Percentiles rank a stretch among this genome's conserved stretches.
Evolutionary conservation across 2,888 invertebrate species (phyloP).

Genomic region (Caenorhabditis zanzibari): DNA sequence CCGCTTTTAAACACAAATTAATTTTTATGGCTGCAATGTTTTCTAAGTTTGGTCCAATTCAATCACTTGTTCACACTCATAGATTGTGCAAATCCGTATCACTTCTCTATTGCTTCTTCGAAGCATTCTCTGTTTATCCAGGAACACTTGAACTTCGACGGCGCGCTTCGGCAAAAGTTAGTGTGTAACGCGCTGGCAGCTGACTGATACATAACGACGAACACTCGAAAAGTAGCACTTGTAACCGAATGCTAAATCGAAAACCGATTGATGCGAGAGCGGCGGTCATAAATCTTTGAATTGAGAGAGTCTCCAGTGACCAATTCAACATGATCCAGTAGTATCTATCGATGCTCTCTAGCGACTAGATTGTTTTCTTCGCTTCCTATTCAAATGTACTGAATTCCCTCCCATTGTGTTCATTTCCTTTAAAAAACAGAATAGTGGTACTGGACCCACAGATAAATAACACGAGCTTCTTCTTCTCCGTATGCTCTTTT

Average conservation of each 20-base stretch:
- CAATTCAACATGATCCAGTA: conserved; percentile 37
- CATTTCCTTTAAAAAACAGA: conserved; percentile 19
- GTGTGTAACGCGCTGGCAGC: conserved; percentile 54
- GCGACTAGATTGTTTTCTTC: conserved; percentile 32
- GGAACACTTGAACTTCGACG: conserved; percentile 57
- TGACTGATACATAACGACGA: conserved; percentile 51
- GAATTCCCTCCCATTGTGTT: conserved; percentile 34
- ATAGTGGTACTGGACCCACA: conserved; percentile 17
- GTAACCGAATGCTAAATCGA: conserved; percentile 51
- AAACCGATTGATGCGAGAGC: conserved; percentile 30
- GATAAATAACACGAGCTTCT: conserved; percentile 50
- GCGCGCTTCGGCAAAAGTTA: conserved; percentile 27
- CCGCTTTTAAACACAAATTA: too few species aligned
- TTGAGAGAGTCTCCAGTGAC: conserved; percentile 46
- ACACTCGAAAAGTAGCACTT: conserved; percentile 57
- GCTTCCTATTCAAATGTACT: conserved; percentile 22
- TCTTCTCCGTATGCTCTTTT: conserved; percentile 23
- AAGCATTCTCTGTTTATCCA: conserved; percentile 31
- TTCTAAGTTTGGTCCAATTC: not conserved
- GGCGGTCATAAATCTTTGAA: conserved; percentile 43
- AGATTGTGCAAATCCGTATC: conserved; percentile 13
- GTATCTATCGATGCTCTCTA: conserved; percentile 1
- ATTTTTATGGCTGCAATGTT: too few species aligned
- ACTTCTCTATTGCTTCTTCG: not conserved
- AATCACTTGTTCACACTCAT: not conserved